Base-by-base conservation (phyloP, 2,797 vertebrate genomes). In the Rhyacichthys aspro region DNA sequence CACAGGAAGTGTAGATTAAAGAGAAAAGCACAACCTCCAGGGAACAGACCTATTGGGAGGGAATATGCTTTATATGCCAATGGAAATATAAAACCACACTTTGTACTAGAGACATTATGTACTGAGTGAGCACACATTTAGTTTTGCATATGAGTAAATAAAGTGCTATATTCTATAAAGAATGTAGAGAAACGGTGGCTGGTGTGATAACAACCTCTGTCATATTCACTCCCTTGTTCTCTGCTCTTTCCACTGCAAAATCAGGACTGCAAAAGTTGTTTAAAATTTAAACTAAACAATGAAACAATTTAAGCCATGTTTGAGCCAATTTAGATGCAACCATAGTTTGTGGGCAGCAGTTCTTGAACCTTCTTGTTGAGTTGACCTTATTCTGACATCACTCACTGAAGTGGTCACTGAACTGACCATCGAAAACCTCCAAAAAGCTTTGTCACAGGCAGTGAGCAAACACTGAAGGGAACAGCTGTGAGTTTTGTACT, bases 401-500 rank as follows among this genome's bases (percentile, higher is more conserved):
- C 57, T 56, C 75, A 80, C 77, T 86, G 67, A 90, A 86, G 70
- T 91, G 93, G 93, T 94, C 89, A 88, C 72, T 66, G 59, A 72
- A 88, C 74, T 54, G 88, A 87, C 86, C 90, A 90, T 89, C 83
- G 42, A 59, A 68, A 65, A 33, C 14, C n/a, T 17, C 54, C 59
- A 72, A 81, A 88, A 75, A 47, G 81, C 85, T 90, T 92, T 91
- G 89, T 88, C 78, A 88, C 82, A 84, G 90, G 80, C 90, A 82
- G 89, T 81, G 83, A 88, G 84, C 68, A 90, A 90, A 91, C 88
- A 90, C 81, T 85, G 77, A 91, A 92, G 88, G 84, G 93, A 94
- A 93, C 93, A 96, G 94, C 95, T 96, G 95, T 76, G 87, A 81
- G 85, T 93, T 94, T 93, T 91, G 93, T 93, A 89, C 89, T 87